These are phyloP conservation scores for Aradophagus sp. DNA, from an alignment of 1,140 invertebrate genomes.

Conservation along the genomic window DNA sequence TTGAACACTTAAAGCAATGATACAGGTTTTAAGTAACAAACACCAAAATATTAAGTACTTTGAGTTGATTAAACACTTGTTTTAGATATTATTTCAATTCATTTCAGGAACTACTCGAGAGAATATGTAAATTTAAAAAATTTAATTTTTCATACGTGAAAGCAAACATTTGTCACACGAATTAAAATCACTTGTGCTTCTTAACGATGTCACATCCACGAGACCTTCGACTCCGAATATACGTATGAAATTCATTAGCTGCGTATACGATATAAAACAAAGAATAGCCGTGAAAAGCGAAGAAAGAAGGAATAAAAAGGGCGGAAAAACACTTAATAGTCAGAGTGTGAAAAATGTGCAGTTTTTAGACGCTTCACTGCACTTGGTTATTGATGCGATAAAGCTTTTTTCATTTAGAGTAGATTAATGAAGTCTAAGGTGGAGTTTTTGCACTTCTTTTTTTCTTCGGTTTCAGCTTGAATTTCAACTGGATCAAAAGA, in stretches of 20 bases:
- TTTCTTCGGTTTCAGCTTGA: constrained; percentile 33
- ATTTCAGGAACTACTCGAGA: too few relatives aligned
- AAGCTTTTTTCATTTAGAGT: constrained; percentile 48
- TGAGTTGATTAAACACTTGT: too few relatives aligned
- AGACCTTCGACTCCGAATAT: constrained; percentile 14
- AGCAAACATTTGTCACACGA: too few relatives aligned
- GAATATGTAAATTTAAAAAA: too few relatives aligned
- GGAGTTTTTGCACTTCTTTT: constrained; percentile 25
- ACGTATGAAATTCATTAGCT: constrained; percentile 46
- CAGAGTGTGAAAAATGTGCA: constrained; percentile 53
- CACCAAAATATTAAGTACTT: too few relatives aligned
- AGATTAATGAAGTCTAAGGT: constrained; percentile 49
- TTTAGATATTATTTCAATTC: too few relatives aligned
- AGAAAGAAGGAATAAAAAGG: too few relatives aligned
- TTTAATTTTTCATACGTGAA: too few relatives aligned
- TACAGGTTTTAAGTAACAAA: too few relatives aligned
- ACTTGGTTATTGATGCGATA: constrained; percentile 48
- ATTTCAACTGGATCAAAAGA: too few relatives aligned
- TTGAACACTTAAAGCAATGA: too few relatives aligned
- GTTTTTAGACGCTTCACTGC: constrained; percentile 46
- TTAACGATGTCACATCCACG: constrained; percentile 12
- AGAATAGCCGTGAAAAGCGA: constrained; percentile 23
- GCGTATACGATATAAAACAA: constrained; percentile 25
- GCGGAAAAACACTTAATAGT: constrained; percentile 36
- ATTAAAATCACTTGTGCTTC: too few relatives aligned